Percentiles rank a stretch among this genome's conserved stretches.
Evolutionary conservation across 2,888 invertebrate species (phyloP).

Genomic region (Drosophila macrospina): DNA sequence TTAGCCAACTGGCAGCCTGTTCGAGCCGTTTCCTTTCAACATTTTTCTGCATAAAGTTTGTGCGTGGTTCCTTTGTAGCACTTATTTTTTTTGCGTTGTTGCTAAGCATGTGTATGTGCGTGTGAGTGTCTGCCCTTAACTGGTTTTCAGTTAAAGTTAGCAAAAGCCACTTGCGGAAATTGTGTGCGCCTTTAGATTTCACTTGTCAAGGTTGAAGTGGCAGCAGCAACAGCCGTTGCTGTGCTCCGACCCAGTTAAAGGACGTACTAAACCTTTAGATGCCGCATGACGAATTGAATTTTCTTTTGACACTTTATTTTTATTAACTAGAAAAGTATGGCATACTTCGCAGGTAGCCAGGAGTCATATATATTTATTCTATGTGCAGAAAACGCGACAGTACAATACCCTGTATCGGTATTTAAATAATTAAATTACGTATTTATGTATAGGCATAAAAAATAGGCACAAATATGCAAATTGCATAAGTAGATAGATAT

Average conservation of each 20-base stretch:
- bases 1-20: constrained; percentile 53
- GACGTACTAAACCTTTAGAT: constrained; percentile 37
- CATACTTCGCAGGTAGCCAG: constrained; percentile 17
- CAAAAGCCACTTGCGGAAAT: constrained; percentile 79
- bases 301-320: constrained; percentile 10
- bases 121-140: constrained; percentile 56
- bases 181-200: constrained; percentile 75
- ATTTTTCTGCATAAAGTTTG: constrained; percentile 63
- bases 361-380: not conserved
- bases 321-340: constrained; percentile 28
- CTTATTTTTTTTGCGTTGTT: constrained; percentile 17
- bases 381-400: not conserved
- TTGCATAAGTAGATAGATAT: too few relatives aligned
- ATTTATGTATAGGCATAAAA: too few relatives aligned
- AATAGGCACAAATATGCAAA: too few relatives aligned
- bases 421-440: too few relatives aligned
- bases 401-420: too few relatives aligned
- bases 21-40: constrained; percentile 54
- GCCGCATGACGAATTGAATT: constrained; percentile 48
- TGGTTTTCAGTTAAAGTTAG: constrained; percentile 78
- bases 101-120: constrained; percentile 8
- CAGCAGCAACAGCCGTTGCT: constrained; percentile 23
- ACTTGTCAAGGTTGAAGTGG: constrained; percentile 74
- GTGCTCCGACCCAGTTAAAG: constrained; percentile 51
- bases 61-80: constrained; percentile 65